phyloP scores from a whole-genome alignment of 2,888 invertebrate species.

The Nemotelus nigrinus region DNA sequence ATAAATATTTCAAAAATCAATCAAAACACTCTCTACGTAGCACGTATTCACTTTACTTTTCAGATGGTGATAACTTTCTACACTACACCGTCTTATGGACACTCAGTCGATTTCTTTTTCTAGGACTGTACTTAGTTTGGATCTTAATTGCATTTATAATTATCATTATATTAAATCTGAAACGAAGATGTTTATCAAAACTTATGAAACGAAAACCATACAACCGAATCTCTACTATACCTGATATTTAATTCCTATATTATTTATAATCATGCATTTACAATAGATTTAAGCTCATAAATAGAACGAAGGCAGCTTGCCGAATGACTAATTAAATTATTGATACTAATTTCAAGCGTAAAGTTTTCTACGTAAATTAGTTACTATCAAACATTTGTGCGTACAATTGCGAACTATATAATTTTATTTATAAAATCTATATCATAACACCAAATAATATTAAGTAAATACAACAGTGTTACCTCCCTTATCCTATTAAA shows the following conservation, averaged over 20 bases:
- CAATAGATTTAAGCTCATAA: neutral
- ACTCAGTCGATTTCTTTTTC: conserved; percentile 60
- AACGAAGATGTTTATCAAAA: conserved; percentile 56
- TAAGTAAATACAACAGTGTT: too few relatives aligned
- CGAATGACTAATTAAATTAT: neutral
- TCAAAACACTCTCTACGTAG: too few relatives aligned
- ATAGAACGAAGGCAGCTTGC: neutral
- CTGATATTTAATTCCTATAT: conserved; percentile 59
- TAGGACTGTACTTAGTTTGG: conserved; percentile 61
- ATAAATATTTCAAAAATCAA: too few relatives aligned
- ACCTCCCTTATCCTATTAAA: too few relatives aligned
- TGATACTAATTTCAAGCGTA: too few relatives aligned
- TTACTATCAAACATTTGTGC: too few relatives aligned
- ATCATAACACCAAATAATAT: too few relatives aligned
- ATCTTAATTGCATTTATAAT: conserved; percentile 57
- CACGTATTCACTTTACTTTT: neutral
- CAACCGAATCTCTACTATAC: conserved; percentile 58
- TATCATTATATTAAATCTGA: conserved; percentile 47
- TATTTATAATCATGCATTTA: neutral
- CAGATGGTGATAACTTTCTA: conserved; percentile 54
- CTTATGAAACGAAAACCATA: conserved; percentile 58
- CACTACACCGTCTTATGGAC: conserved; percentile 63
- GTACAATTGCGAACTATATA: too few relatives aligned
- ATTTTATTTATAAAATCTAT: too few relatives aligned
- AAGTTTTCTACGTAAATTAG: too few relatives aligned